Conservation (phyloP, 2,888 invertebrate species). For the Philereme vetulata region DNA sequence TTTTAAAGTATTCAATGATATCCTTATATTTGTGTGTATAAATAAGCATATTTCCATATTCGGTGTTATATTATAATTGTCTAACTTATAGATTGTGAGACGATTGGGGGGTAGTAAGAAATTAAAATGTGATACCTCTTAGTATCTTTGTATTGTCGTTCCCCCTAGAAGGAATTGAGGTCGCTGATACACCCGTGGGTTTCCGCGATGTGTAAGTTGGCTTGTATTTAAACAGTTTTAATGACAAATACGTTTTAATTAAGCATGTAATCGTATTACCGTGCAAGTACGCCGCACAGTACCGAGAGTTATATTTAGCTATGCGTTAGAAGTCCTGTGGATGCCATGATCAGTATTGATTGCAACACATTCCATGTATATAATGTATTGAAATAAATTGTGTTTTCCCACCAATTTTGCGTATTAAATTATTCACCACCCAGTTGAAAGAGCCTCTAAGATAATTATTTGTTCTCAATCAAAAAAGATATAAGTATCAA, state of each 20-base stretch:
- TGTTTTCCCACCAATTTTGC: constrained; percentile 69
- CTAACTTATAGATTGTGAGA: constrained; percentile 40
- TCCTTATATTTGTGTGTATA: constrained; percentile 51
- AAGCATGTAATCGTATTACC: constrained; percentile 56
- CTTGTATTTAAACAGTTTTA: constrained; percentile 37
- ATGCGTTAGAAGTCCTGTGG: constrained; percentile 56
- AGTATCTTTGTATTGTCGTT: constrained; percentile 56
- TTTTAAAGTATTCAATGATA: constrained; percentile 1
- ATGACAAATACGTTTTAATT: constrained; percentile 43
- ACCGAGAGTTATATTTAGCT: constrained; percentile 53
- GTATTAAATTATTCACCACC: constrained; percentile 13
- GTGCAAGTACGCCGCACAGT: constrained; percentile 58
- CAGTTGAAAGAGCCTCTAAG: no score
- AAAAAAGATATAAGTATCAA: no score
- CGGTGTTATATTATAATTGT: constrained; percentile 56
- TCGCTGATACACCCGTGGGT: constrained; percentile 27
- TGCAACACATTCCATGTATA: constrained; percentile 69
- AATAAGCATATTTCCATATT: constrained; percentile 47
- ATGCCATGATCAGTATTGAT: constrained; percentile 61
- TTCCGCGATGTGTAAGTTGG: constrained; percentile 20
- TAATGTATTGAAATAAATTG: constrained; percentile 73
- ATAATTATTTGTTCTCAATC: no score
- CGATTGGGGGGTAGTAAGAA: constrained; percentile 56
- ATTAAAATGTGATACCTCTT: constrained; percentile 62
- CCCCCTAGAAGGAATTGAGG: constrained; percentile 52